phyloP scores from a whole-genome alignment of 2,797 vertebrate genomes.

The Decapterus maruadsi region DNA sequence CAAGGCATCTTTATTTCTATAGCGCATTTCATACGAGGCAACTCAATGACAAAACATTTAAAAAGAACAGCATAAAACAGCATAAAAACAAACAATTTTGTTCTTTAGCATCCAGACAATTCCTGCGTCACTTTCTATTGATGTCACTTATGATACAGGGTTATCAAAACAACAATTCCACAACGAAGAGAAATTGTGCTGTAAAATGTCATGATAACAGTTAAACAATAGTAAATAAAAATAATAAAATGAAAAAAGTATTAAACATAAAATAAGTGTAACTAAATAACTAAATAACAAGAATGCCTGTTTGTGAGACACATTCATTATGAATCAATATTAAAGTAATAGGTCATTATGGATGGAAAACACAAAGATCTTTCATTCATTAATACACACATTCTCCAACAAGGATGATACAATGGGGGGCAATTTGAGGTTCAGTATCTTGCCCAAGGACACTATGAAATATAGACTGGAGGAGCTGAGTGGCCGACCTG shows the following conservation, averaged over 20 bases:
- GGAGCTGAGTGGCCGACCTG: neutral
- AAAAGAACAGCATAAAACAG: too few species aligned
- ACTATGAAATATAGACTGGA: neutral
- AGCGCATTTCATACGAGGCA: too few species aligned
- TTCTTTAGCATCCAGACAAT: neutral
- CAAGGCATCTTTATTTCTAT: too few species aligned
- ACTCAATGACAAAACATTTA: too few species aligned
- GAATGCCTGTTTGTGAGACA: neutral
- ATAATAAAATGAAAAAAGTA: neutral
- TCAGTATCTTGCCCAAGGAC: neutral
- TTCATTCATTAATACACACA: too few species aligned
- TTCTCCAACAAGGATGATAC: neutral
- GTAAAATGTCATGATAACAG: neutral
- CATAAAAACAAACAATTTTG: too few species aligned
- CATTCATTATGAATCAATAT: neutral
- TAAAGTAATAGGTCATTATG: neutral
- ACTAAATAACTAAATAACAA: neutral
- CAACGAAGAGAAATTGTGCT: neutral
- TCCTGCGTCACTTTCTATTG: neutral
- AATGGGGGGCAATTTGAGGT: too few species aligned
- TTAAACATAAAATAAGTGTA: neutral
- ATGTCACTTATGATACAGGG: constrained; percentile 9
- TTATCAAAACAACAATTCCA: too few species aligned
- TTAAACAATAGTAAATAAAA: neutral
- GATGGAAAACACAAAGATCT: too few species aligned